A percentile compares a stretch with the other conserved stretches of the same genome.
These are phyloP conservation scores for Bellardia bayeri DNA, from an alignment of 2,888 invertebrate species.

Conservation along the genomic window DNA sequence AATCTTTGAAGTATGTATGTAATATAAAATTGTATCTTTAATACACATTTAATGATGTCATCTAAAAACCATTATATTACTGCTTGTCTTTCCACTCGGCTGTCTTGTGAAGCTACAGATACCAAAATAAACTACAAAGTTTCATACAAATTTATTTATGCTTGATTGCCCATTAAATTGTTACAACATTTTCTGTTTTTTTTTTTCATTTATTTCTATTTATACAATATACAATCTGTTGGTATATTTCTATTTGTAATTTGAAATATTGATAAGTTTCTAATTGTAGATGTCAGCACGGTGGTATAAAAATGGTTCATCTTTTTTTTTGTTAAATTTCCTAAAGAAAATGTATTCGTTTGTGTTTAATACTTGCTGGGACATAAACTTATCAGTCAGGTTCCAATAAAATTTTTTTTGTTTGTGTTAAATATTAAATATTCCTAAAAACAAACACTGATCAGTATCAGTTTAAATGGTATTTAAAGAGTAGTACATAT, in stretches of 20 bases:
- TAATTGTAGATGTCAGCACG: constrained; percentile 9
- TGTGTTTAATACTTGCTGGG: too few species aligned
- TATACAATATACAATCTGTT: constrained; percentile 15
- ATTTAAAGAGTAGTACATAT: too few species aligned
- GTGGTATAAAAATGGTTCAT: neutral
- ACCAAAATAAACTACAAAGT: constrained; percentile 6
- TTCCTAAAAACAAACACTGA: too few species aligned
- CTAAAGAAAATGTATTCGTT: too few species aligned
- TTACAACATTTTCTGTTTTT: constrained; percentile 40
- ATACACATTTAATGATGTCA: constrained; percentile 62
- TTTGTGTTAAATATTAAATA: too few species aligned
- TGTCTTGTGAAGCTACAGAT: constrained; percentile 1
- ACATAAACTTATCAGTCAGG: too few species aligned
- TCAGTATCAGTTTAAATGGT: too few species aligned
- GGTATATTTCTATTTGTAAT: constrained; percentile 20
- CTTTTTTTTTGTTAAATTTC: too few species aligned
- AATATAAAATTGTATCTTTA: constrained; percentile 29
- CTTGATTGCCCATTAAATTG: constrained; percentile 63
- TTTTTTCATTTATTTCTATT: constrained; percentile 8
- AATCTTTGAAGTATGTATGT: constrained; percentile 16
- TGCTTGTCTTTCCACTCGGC: constrained; percentile 8
- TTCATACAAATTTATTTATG: constrained; percentile 31
- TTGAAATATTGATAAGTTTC: constrained; percentile 31
- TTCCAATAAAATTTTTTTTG: too few species aligned
- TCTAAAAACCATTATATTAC: constrained; percentile 51